Percentiles rank a stretch among this genome's conserved stretches.
phyloP scores from a whole-genome alignment of 2,113 vertebrate species.

The Melanerpes aurifrons region DNA sequence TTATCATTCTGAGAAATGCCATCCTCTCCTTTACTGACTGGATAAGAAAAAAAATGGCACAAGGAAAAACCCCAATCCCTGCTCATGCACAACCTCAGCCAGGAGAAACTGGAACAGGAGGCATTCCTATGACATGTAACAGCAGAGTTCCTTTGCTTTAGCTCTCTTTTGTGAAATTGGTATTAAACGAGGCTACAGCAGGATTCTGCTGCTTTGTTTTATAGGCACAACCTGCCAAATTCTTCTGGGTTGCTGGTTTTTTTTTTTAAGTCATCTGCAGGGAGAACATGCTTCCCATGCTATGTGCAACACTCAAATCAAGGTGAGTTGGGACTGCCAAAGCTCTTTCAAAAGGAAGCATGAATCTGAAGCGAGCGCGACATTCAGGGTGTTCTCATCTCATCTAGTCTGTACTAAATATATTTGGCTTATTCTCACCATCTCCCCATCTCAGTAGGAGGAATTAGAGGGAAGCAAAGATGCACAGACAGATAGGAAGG shows the following conservation, averaged over 20 bases:
- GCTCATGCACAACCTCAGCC: not conserved
- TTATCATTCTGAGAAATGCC: not conserved
- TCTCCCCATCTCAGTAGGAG: not conserved
- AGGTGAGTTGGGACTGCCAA: not conserved
- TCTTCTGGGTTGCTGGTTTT: not conserved
- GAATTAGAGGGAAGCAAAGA: not conserved
- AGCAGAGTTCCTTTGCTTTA: not conserved
- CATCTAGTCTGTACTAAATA: not conserved
- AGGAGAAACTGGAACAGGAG: not conserved
- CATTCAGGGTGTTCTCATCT: not conserved
- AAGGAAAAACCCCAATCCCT: not conserved
- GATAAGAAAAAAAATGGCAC: not conserved
- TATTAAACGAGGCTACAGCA: not conserved
- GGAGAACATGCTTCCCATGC: not conserved
- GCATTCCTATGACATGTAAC: not conserved
- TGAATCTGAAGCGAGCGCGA: not conserved
- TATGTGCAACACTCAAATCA: not conserved
- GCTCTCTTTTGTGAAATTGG: not conserved
- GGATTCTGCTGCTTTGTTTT: not conserved
- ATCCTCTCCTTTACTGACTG: not conserved
- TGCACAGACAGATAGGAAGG: not conserved
- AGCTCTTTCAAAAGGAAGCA: not conserved
- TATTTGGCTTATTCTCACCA: not conserved
- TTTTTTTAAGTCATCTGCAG: not conserved
- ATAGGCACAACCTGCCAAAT: not conserved